Evolutionary conservation across 92 coral and sea anemone species (phyloP).

Genomic region (Metridium senile): DNA sequence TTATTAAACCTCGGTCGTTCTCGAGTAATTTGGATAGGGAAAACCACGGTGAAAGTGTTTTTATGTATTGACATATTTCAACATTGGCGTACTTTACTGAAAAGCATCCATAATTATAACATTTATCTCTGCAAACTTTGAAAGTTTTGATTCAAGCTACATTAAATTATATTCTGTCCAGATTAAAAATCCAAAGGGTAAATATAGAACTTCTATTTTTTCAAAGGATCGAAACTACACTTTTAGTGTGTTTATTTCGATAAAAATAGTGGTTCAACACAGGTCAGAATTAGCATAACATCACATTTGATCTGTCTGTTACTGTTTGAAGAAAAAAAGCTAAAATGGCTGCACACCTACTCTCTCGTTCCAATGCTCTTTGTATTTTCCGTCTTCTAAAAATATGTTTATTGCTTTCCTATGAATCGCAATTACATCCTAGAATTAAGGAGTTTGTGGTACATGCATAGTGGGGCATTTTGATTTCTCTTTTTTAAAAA

Average conservation of each 20-base stretch:
- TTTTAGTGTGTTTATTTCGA: constrained; percentile 7
- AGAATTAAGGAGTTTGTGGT: background rate
- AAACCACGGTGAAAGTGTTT: background rate
- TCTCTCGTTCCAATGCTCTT: background rate
- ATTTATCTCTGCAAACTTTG: background rate
- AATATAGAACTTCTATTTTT: constrained; percentile 24
- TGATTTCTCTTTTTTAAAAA: constrained; percentile 11
- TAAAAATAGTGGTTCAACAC: constrained; percentile 38
- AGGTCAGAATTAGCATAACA: constrained; percentile 43
- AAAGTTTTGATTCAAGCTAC: constrained; percentile 18
- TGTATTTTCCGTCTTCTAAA: background rate
- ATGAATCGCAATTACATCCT: background rate
- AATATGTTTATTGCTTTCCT: background rate
- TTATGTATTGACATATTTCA: background rate
- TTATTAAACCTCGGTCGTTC: background rate
- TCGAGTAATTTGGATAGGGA: background rate
- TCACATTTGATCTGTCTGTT: constrained; percentile 22
- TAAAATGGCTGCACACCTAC: constrained; percentile 17
- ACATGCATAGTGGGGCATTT: background rate
- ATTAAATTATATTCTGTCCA: constrained; percentile 13
- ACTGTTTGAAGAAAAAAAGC: constrained; percentile 15
- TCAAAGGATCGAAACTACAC: constrained; percentile 20
- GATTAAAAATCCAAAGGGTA: constrained; percentile 25
- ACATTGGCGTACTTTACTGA: background rate
- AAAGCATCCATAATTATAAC: background rate